These are phyloP conservation scores for Actinia tenebrosa DNA, from an alignment of 64 coral and sea anemone species.

Conservation along the genomic window DNA sequence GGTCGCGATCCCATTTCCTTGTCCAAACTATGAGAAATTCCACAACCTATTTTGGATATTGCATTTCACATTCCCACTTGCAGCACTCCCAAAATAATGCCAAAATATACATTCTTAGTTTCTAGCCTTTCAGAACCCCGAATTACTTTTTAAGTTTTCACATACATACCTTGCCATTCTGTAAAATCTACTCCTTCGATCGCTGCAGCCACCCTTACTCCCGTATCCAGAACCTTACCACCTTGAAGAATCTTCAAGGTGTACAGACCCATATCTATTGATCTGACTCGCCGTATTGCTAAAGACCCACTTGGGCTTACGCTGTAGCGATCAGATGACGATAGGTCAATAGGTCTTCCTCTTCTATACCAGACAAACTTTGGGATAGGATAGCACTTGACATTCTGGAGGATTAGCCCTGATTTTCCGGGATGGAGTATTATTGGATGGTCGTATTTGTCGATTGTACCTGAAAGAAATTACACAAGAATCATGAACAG, in stretches of 20 bases:
- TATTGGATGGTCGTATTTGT: not conserved
- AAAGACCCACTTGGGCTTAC: constrained; percentile 30
- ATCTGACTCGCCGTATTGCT: constrained; percentile 11
- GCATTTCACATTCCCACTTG: too few species aligned
- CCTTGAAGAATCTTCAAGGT: not conserved
- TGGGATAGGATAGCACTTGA: constrained; percentile 15
- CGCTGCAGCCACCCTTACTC: constrained; percentile 16
- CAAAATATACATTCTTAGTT: too few species aligned
- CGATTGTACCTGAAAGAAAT: not conserved
- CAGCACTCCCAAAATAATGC: too few species aligned
- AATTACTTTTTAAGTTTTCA: not conserved
- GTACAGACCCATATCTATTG: constrained; percentile 13
- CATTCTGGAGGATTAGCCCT: not conserved
- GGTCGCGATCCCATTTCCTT: too few species aligned
- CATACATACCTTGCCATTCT: constrained; percentile 25
- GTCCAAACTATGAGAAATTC: too few species aligned
- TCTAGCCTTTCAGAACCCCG: too few species aligned
- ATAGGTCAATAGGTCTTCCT: constrained; percentile 18
- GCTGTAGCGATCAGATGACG: not conserved
- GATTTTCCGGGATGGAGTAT: constrained; percentile 6
- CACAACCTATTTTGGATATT: too few species aligned
- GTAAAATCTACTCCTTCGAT: constrained; percentile 26
- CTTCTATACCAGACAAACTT: constrained; percentile 28
- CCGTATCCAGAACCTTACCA: constrained; percentile 11
- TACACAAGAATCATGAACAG: too few species aligned